Evolutionary conservation across 2,113 vertebrate species (phyloP).

Genomic region (Hystrix cristata): DNA sequence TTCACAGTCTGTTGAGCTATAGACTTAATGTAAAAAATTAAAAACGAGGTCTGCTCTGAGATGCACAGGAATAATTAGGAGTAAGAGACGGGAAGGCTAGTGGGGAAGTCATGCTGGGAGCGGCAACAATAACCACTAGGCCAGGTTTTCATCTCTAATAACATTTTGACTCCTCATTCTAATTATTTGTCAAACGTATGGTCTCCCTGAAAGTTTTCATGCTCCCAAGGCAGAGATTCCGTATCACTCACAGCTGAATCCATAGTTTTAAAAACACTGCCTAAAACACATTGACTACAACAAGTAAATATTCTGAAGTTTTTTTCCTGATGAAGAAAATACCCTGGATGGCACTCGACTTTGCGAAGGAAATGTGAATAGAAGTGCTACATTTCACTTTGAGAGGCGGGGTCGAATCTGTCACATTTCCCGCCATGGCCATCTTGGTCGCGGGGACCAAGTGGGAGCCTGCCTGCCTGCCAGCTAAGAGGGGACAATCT

Average conservation of each 20-base stretch:
- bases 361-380: not conserved
- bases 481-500: not conserved
- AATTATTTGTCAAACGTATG: not conserved
- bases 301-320: not conserved
- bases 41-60: not conserved
- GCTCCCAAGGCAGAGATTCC: not conserved
- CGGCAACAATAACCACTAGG: accelerated
- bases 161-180: not conserved
- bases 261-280: not conserved
- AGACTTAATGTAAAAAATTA: not conserved
- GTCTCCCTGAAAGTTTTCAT: not conserved
- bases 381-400: not conserved
- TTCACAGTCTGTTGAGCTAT: not conserved
- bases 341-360: not conserved
- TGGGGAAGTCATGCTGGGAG: not conserved
- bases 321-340: not conserved
- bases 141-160: not conserved
- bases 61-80: not conserved
- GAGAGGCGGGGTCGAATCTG: not conserved
- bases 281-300: not conserved
- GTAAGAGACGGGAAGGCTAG: accelerated
- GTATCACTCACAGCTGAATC: not conserved
- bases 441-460: not conserved
- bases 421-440: accelerated
- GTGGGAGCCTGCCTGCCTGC: accelerated